phyloP scores from a whole-genome alignment of 2,888 invertebrate genomes.

The Athalia cordata region DNA sequence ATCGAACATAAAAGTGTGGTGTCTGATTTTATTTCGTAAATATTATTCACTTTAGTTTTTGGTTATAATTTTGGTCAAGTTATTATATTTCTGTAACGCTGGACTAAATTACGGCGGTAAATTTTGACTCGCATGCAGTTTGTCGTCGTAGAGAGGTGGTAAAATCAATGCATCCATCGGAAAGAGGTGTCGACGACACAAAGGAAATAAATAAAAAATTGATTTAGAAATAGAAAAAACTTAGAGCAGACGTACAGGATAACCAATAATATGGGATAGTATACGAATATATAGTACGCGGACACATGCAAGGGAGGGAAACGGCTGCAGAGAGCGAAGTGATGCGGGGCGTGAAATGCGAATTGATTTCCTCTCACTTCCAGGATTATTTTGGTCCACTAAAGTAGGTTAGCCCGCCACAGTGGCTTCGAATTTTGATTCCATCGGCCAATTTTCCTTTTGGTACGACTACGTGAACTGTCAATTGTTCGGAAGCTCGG shows the following conservation, averaged over 20 bases:
- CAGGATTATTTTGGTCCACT: constrained; percentile 19
- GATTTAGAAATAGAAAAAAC: background rate
- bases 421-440: constrained; percentile 14
- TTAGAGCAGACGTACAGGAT: background rate
- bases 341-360: constrained; percentile 24
- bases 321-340: background rate
- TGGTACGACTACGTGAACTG: background rate
- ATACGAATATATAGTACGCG: background rate
- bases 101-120: too few species aligned
- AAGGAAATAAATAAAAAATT: too few species aligned
- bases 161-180: too few species aligned
- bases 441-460: background rate
- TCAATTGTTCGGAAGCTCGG: background rate
- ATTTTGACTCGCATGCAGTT: too few species aligned
- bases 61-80: too few species aligned
- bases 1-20: too few species aligned
- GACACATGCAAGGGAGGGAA: background rate
- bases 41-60: too few species aligned
- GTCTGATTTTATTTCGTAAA: too few species aligned
- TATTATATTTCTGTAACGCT: too few species aligned
- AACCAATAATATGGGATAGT: background rate
- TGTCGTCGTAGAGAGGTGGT: too few species aligned
- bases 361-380: constrained; percentile 42
- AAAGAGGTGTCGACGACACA: too few species aligned
- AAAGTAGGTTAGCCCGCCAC: constrained; percentile 15